phyloP scores from a whole-genome alignment of 2,888 invertebrate species.

The Herminia tarsipennalis region DNA sequence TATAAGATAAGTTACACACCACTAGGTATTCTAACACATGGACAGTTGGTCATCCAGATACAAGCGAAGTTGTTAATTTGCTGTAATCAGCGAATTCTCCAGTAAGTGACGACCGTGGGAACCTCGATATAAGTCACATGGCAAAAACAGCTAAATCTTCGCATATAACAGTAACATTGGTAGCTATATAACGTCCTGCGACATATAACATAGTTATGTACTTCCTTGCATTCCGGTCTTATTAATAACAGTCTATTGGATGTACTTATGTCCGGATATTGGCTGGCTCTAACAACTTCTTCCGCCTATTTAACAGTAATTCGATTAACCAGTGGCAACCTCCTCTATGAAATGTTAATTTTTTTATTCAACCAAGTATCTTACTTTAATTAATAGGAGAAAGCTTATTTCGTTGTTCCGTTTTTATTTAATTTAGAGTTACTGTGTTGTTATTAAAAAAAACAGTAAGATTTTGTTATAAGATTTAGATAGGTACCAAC shows the following conservation, averaged over 20 bases:
- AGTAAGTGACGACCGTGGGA: too few species aligned
- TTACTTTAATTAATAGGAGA: slow-evolving; percentile 10
- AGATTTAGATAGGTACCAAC: too few species aligned
- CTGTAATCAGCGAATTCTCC: too few species aligned
- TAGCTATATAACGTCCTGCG: slow-evolving; percentile 3
- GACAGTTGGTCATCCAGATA: too few species aligned
- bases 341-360: slow-evolving; percentile 20
- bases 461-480: too few species aligned
- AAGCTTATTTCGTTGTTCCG: slow-evolving; percentile 8
- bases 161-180: background rate
- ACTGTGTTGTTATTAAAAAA: too few species aligned
- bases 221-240: slow-evolving; percentile 19
- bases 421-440: too few species aligned
- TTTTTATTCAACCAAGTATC: too few species aligned
- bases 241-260: slow-evolving; percentile 18
- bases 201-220: slow-evolving; percentile 1
- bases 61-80: too few species aligned
- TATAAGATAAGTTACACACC: too few species aligned
- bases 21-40: too few species aligned
- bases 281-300: slow-evolving; percentile 27
- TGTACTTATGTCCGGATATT: slow-evolving; percentile 33
- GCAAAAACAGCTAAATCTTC: background rate
- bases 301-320: slow-evolving; percentile 36
- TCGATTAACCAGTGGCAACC: slow-evolving; percentile 17
- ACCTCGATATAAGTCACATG: too few species aligned